Conservation (phyloP, 2,113 vertebrate species). For the Oryzias curvinotus region DNA sequence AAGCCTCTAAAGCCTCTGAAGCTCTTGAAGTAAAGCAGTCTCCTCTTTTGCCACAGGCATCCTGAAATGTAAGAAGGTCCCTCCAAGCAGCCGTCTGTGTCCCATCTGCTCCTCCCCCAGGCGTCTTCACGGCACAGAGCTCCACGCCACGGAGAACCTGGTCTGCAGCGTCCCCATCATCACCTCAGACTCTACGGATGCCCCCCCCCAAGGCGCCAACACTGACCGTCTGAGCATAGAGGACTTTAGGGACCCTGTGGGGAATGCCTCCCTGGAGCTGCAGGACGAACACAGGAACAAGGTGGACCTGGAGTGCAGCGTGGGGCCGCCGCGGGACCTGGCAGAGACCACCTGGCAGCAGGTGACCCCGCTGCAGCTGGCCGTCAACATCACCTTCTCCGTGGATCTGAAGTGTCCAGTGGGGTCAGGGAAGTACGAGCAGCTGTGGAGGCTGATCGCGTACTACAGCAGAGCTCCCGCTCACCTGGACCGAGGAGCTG, state of each 20-base stretch:
- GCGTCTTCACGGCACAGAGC: conserved; percentile 68
- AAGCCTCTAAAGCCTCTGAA: no score
- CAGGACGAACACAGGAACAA: conserved; percentile 87
- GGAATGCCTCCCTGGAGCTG: conserved; percentile 82
- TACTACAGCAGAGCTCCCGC: conserved; percentile 90
- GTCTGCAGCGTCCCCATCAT: conserved; percentile 81
- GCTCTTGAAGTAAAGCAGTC: no score
- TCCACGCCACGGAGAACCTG: conserved; percentile 71
- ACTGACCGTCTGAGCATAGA: conserved; percentile 52
- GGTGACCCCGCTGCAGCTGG: conserved; percentile 66
- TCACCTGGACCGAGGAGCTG: conserved; percentile 74
- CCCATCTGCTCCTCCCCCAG: conserved; percentile 80
- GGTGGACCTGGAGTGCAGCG: conserved; percentile 79
- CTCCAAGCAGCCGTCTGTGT: conserved; percentile 84
- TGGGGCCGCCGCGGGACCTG: conserved; percentile 65
- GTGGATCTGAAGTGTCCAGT: conserved; percentile 84
- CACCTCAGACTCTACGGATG: conserved; percentile 61
- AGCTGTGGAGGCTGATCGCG: conserved; percentile 88
- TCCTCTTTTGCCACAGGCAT: conserved; percentile 73
- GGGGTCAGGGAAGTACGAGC: conserved; percentile 83
- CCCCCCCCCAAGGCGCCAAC: conserved; percentile 43
- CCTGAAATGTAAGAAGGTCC: conserved; percentile 90
- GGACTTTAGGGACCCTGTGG: conserved; percentile 67
- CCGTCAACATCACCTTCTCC: conserved; percentile 75
- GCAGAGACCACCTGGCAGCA: conserved; percentile 77